Evolutionary conservation across 2,888 invertebrate genomes (phyloP).

Genomic region (Heliothis peltigera): DNA sequence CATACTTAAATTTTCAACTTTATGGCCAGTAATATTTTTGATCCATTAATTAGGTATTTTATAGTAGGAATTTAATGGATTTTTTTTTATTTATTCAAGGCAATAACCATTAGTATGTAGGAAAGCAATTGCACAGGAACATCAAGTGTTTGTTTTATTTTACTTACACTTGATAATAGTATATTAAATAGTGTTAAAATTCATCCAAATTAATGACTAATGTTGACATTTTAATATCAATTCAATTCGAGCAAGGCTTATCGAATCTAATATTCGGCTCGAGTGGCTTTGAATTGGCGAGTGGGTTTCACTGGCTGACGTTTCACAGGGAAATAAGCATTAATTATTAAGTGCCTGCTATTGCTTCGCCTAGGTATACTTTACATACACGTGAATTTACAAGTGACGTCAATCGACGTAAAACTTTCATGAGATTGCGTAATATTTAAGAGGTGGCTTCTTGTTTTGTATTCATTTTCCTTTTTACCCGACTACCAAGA

Average conservation of each 20-base stretch:
- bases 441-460: constrained; percentile 8
- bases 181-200: too few relatives aligned
- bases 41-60: background rate
- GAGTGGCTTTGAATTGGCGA: constrained; percentile 33
- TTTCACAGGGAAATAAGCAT: constrained; percentile 29
- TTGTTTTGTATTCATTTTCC: background rate
- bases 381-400: constrained; percentile 18
- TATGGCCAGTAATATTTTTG: background rate
- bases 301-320: constrained; percentile 9
- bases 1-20: background rate
- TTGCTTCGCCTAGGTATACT: constrained; percentile 24
- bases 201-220: too few relatives aligned
- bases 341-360: constrained; percentile 43
- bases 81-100: background rate
- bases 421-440: constrained; percentile 7
- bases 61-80: background rate
- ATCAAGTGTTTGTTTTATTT: too few relatives aligned
- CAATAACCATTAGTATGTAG: too few relatives aligned
- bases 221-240: constrained; percentile 3
- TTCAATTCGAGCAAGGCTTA: constrained; percentile 19
- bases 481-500: too few relatives aligned
- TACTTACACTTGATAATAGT: too few relatives aligned
- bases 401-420: constrained; percentile 10
- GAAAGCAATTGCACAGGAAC: too few relatives aligned
- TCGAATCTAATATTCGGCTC: constrained; percentile 52